A percentile compares a stretch with the other conserved stretches of the same genome.
phyloP scores from a whole-genome alignment of 2,797 vertebrate genomes.

The Myotis findleyi region DNA sequence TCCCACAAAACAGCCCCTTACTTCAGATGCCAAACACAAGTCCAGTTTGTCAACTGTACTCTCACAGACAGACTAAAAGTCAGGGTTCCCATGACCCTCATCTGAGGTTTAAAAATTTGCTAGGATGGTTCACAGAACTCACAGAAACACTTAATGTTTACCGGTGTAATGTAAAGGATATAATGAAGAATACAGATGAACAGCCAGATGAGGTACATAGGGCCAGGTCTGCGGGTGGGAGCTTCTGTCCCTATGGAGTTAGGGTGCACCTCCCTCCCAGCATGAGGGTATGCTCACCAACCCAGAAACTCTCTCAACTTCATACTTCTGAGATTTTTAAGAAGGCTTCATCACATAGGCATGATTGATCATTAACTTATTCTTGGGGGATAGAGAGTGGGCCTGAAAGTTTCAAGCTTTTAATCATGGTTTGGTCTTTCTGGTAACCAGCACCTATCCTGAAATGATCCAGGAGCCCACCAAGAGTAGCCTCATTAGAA shows the following conservation, averaged over 20 bases:
- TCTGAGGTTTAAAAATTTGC: neutral
- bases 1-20: neutral
- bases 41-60: neutral
- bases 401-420: neutral
- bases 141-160: neutral
- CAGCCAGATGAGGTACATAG: neutral
- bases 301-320: neutral
- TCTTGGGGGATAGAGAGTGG: neutral
- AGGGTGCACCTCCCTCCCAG: neutral
- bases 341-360: neutral
- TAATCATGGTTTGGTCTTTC: neutral
- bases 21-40: neutral
- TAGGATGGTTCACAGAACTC: neutral
- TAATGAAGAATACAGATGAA: neutral
- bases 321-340: neutral
- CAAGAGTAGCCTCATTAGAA: neutral
- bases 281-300: neutral
- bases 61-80: neutral
- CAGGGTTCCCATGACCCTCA: neutral
- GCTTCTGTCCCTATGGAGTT: neutral
- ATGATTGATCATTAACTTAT: neutral
- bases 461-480: neutral
- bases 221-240: neutral
- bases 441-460: neutral
- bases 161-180: neutral